Evolutionary conservation across 1,140 invertebrate genomes (phyloP).

Genomic region (Brachionus angularis): DNA sequence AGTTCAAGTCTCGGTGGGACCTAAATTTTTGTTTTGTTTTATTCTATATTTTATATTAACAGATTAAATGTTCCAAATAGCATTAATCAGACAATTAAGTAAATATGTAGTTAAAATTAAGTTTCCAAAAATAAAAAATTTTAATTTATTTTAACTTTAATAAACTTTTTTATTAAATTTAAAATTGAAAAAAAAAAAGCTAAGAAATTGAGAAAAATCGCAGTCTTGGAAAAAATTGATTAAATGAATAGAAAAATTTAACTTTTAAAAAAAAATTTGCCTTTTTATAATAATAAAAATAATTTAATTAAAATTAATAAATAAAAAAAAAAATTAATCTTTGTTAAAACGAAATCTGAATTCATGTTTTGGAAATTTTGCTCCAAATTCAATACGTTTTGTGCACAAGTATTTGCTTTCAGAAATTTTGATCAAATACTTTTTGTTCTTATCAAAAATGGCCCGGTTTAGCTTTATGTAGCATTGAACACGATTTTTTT

Average conservation of each 20-base stretch:
- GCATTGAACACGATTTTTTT: slow-evolving; percentile 31
- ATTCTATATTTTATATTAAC: not conserved
- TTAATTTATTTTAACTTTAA: slow-evolving; percentile 1
- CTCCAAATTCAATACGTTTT: slow-evolving; percentile 31
- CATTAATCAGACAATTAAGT: too few relatives aligned
- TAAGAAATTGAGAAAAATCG: not conserved
- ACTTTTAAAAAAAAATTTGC: not conserved
- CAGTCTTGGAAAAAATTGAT: too few relatives aligned
- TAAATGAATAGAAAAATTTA: too few relatives aligned
- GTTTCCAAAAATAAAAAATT: not conserved
- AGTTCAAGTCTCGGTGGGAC: slow-evolving; percentile 45
- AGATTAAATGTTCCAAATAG: not conserved
- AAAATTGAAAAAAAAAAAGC: not conserved
- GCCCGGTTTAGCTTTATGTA: slow-evolving; percentile 17
- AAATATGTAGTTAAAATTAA: not conserved
- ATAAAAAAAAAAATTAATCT: not conserved
- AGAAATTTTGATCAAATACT: slow-evolving; percentile 22
- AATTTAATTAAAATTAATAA: not conserved
- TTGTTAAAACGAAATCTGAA: slow-evolving; percentile 30
- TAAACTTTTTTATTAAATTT: slow-evolving; percentile 23
- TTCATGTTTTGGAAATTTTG: slow-evolving; percentile 40
- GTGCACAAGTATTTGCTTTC: not conserved
- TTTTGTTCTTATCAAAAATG: slow-evolving; percentile 14
- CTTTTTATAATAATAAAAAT: not conserved
- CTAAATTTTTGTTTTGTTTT: slow-evolving; percentile 32